Base-by-base conservation (phyloP, 2,797 vertebrate species). In the Zonotrichia albicollis region DNA sequence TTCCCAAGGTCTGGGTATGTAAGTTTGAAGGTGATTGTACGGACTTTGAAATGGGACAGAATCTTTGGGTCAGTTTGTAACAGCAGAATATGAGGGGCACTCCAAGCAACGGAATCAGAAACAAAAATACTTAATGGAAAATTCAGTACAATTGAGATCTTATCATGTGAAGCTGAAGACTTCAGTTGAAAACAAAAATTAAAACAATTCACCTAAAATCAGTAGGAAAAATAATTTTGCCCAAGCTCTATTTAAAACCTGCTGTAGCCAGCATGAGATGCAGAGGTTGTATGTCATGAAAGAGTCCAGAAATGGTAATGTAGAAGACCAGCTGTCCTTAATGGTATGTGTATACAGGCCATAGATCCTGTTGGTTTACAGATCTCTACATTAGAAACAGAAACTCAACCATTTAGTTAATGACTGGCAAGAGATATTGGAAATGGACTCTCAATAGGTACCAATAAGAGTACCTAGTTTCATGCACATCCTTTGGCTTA, bases 41-140 rank as follows among this genome's bases (percentile, higher is more conserved):
- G 3, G 19, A 51, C 13, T 45, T 73, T 30, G 4, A 46, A 71
- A 66, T 0, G 0, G n/a, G 5, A 25, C n/a, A 45, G 25, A 30
- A 21, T 13, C 18, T 40, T n/a, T 66, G 43, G 43, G 17, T 8
- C 61, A 66, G 23, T 71, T 62, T 76, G 21, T 48, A 78, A 54
- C 5, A 55, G n/a, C 15, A 74, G 48, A 84, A 50, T 55, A 30
- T 17, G 36, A 90, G 16, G 3, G 11, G 6, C 12, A 20, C 25
- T 51, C 43, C 21, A 58, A 57, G 57, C 2, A 61, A 65, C 3
- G n/a, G 23, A 82, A 72, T 79, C 29, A 53, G 42, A 87, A 85
- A 65, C 11, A 9, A 60, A 85, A 85, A n/a, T 40, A 53, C 10
- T n/a, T 17, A 48, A 6, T 30, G 17, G 7, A 23, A 91, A 57